Evolutionary conservation across 2,113 vertebrate species (phyloP).

Genomic region (Colinus virginianus): DNA sequence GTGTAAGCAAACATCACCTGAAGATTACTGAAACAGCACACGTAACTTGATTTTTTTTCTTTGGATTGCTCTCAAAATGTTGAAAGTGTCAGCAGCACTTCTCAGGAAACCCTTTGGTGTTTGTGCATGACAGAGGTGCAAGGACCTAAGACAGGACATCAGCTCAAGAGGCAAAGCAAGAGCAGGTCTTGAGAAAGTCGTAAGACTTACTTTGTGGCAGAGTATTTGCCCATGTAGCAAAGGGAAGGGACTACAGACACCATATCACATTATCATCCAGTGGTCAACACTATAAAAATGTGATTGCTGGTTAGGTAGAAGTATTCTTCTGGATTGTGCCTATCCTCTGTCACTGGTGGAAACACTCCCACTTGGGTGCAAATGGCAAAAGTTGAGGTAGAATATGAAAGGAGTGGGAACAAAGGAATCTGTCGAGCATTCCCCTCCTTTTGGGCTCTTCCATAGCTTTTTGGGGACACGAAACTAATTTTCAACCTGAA

Average conservation of each 20-base stretch:
- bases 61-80: neutral
- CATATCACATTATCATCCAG: neutral
- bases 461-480: neutral
- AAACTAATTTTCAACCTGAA: neutral
- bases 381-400: neutral
- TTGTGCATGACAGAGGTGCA: neutral
- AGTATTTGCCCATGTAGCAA: neutral
- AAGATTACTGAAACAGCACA: neutral
- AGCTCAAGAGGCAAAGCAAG: neutral
- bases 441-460: neutral
- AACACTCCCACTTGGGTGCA: neutral
- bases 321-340: neutral
- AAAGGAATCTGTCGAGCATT: neutral
- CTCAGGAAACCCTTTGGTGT: neutral
- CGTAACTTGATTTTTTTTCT: neutral
- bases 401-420: neutral
- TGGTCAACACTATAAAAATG: neutral
- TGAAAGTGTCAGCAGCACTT: neutral
- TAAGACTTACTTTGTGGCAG: neutral
- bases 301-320: neutral
- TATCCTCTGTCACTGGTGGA: neutral
- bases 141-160: fast-evolving
- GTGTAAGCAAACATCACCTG: neutral
- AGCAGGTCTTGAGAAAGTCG: neutral
- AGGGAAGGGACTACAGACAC: neutral